These are phyloP conservation scores for Calliopsis andreniformis DNA, from an alignment of 1,140 invertebrate genomes.

Conservation along the genomic window DNA sequence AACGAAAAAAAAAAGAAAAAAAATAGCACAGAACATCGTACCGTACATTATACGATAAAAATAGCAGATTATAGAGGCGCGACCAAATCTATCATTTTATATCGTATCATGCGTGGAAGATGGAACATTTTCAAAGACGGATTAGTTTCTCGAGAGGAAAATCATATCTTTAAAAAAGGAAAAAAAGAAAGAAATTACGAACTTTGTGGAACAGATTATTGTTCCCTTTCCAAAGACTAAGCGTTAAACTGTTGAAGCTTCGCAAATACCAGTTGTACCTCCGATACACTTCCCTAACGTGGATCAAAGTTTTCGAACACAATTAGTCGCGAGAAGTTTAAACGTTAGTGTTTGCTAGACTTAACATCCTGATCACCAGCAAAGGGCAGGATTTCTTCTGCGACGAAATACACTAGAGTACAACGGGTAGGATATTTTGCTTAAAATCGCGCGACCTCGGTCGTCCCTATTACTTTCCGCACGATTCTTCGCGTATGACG, in stretches of 20 bases:
- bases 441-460: background rate
- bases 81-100: slow-evolving; percentile 65
- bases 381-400: slow-evolving; percentile 14
- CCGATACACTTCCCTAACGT: slow-evolving; percentile 4
- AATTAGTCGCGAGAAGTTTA: slow-evolving; percentile 41
- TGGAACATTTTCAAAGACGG: background rate
- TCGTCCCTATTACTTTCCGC: slow-evolving; percentile 8
- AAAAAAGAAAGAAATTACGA: slow-evolving; percentile 2
- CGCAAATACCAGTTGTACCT: slow-evolving; percentile 28
- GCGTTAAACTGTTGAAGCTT: background rate
- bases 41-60: slow-evolving; percentile 43
- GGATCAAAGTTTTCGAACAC: slow-evolving; percentile 46
- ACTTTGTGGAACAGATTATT: slow-evolving; percentile 5
- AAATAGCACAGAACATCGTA: slow-evolving; percentile 50
- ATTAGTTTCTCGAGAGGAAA: slow-evolving; percentile 22
- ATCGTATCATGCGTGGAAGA: slow-evolving; percentile 35
- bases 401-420: background rate
- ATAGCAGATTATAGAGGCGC: slow-evolving; percentile 57
- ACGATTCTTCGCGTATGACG: slow-evolving; percentile 7
- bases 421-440: slow-evolving; percentile 24
- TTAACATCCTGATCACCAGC: slow-evolving; percentile 9
- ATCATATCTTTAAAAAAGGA: slow-evolving; percentile 1
- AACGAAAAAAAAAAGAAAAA: slow-evolving; percentile 61
- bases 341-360: slow-evolving; percentile 24
- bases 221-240: slow-evolving; percentile 58